Evolutionary conservation across 1,140 invertebrate genomes (phyloP).

Genomic region (Bombus vancouverensis): DNA sequence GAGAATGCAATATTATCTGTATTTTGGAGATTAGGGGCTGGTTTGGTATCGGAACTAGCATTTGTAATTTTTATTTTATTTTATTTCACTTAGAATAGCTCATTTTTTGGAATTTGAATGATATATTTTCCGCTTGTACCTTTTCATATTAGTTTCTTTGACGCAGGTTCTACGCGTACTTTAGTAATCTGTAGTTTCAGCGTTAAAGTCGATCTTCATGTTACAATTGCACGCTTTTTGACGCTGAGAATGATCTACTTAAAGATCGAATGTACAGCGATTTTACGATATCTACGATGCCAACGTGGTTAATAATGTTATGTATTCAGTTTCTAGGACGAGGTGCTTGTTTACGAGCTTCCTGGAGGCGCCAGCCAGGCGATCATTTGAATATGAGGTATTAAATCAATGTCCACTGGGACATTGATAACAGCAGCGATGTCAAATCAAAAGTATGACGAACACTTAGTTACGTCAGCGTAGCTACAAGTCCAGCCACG

Average conservation of each 20-base stretch:
- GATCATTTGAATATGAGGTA: neutral
- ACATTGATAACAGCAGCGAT: slow-evolving; percentile 41
- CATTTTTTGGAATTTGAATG: no score
- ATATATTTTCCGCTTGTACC: no score
- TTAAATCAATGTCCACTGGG: slow-evolving; percentile 41
- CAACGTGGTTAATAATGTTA: neutral
- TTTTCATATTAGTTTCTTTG: no score
- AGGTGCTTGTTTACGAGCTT: slow-evolving; percentile 33
- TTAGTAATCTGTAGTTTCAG: neutral
- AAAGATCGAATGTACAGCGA: neutral
- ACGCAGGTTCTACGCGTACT: no score
- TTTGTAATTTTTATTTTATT: neutral
- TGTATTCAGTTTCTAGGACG: slow-evolving; percentile 1
- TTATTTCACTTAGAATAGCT: no score
- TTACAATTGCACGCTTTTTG: neutral
- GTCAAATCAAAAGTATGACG: slow-evolving; percentile 54
- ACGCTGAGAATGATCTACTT: neutral
- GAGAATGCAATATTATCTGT: neutral
- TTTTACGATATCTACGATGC: neutral
- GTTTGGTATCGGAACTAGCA: neutral
- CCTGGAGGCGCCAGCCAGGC: slow-evolving; percentile 16
- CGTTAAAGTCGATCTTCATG: neutral
- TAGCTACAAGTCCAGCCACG: slow-evolving; percentile 43
- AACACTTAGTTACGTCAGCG: slow-evolving; percentile 30
- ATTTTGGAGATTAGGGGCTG: neutral